Percentiles rank a stretch among this genome's conserved stretches.
Evolutionary conservation across 2,888 invertebrate genomes (phyloP).

Genomic region (Callimorpha dominula): DNA sequence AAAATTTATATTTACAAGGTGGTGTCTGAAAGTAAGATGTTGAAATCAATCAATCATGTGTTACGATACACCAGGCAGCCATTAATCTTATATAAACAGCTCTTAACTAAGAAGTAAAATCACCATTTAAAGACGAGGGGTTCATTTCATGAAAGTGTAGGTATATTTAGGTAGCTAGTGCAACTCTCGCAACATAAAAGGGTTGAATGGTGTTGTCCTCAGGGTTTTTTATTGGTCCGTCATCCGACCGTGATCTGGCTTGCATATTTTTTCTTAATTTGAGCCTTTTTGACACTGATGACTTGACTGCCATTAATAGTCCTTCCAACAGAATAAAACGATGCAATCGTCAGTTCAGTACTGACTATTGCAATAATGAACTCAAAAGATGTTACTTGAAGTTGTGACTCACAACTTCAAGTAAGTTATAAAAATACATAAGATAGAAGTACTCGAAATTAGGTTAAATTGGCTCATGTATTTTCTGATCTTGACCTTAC

Average conservation of each 20-base stretch:
- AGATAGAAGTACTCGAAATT: too few species aligned
- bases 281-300: neutral
- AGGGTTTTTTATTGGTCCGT: neutral
- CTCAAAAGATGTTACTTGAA: too few species aligned
- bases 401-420: too few species aligned
- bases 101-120: neutral
- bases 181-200: neutral
- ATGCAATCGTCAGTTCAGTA: neutral
- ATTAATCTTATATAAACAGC: neutral
- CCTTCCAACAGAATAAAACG: neutral
- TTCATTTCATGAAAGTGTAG: too few species aligned
- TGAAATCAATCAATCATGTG: neutral
- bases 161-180: neutral
- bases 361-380: neutral
- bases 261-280: neutral
- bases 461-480: too few species aligned
- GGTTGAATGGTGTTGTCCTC: neutral
- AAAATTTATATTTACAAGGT: too few species aligned
- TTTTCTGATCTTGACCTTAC: too few species aligned
- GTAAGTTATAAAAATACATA: too few species aligned
- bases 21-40: too few species aligned
- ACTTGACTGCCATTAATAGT: neutral
- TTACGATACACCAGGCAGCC: neutral
- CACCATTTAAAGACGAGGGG: neutral
- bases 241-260: neutral